Evolutionary conservation across 2,888 invertebrate genomes (phyloP).

Genomic region (Clunio marinus): DNA sequence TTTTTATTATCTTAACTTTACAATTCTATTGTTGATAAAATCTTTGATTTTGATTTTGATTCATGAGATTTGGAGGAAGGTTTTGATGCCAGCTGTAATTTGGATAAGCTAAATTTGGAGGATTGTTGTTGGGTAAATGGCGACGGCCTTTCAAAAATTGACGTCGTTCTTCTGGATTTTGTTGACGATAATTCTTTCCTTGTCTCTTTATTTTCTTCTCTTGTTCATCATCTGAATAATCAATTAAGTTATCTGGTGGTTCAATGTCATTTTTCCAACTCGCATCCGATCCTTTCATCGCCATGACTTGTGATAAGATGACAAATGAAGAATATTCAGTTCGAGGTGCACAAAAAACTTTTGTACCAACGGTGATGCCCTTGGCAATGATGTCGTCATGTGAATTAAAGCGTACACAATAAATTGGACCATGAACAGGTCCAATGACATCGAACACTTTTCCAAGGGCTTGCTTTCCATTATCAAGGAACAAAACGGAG

Average conservation of each 20-base stretch:
- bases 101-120: not conserved
- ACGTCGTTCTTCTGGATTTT: not conserved
- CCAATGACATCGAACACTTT: slow-evolving; percentile 91
- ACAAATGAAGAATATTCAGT: slow-evolving; percentile 71
- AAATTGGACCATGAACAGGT: slow-evolving; percentile 76
- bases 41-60: no score
- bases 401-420: slow-evolving; percentile 86
- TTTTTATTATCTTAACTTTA: no score
- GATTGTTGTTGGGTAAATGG: not conserved
- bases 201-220: slow-evolving; percentile 54
- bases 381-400: slow-evolving; percentile 66
- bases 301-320: slow-evolving; percentile 64
- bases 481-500: slow-evolving; percentile 78
- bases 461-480: slow-evolving; percentile 69
- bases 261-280: slow-evolving; percentile 82
- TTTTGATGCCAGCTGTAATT: slow-evolving; percentile 31
- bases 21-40: no score
- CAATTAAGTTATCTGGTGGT: slow-evolving; percentile 64
- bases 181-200: slow-evolving; percentile 46
- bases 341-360: slow-evolving; percentile 79
- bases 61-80: not conserved
- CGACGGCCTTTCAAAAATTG: not conserved
- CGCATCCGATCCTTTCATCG: slow-evolving; percentile 84
- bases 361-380: slow-evolving; percentile 62
- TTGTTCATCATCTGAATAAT: slow-evolving; percentile 87